Evolutionary conservation across 2,113 vertebrate species (phyloP).

Genomic region (Pollimyrus isidori): DNA sequence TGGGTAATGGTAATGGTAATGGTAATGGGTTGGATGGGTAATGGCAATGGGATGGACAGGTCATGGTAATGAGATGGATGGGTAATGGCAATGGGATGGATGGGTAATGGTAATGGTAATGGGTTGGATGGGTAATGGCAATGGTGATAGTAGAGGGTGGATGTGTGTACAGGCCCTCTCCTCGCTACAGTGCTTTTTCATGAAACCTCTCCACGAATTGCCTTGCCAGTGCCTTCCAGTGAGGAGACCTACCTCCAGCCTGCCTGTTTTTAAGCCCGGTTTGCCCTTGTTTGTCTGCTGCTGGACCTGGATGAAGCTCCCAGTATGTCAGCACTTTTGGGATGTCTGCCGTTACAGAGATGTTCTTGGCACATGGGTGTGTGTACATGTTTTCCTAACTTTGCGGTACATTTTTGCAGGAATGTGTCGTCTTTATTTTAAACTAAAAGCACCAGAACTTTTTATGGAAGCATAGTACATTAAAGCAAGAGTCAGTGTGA

Average conservation of each 20-base stretch:
- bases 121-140: too few species aligned
- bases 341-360: neutral
- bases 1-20: neutral
- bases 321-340: neutral
- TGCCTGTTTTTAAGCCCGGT: neutral
- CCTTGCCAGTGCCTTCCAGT: neutral
- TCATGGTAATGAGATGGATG: neutral
- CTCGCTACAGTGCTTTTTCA: neutral
- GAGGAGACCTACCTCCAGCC: neutral
- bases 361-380: neutral
- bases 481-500: neutral
- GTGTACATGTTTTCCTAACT: neutral
- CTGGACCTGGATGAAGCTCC: neutral
- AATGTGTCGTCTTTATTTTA: neutral
- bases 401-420: neutral
- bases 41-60: neutral
- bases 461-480: neutral
- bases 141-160: neutral
- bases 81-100: neutral
- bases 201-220: neutral
- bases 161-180: neutral
- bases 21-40: neutral
- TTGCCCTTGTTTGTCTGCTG: neutral
- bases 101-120: neutral
- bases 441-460: neutral